Evolutionary conservation across 2,888 invertebrate species (phyloP).

Genomic region (Orthosia incerta): DNA sequence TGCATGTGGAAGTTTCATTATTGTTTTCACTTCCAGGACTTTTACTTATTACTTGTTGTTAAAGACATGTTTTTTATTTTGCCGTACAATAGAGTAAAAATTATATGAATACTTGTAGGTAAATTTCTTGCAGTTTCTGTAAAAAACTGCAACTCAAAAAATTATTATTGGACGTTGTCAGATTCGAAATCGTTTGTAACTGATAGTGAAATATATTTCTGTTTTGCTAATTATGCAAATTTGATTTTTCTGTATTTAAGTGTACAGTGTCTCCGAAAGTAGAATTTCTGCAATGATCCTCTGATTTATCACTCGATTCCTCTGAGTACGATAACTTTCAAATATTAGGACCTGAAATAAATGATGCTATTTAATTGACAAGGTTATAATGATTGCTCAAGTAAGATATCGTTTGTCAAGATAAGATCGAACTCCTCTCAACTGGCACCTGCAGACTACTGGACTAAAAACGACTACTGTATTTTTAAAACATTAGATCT

Average conservation of each 20-base stretch:
- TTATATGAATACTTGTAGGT: not conserved
- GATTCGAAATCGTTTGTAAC: no score
- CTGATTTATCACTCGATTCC: not conserved
- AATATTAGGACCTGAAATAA: constrained; percentile 21
- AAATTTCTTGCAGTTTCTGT: not conserved
- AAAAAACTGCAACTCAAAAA: not conserved
- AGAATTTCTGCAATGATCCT: not conserved
- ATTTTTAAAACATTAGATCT: constrained; percentile 21
- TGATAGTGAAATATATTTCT: no score
- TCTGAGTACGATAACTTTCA: constrained; percentile 29
- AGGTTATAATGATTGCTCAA: constrained; percentile 48
- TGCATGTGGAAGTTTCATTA: constrained; percentile 45
- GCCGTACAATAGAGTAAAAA: not conserved
- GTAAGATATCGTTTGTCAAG: constrained; percentile 41
- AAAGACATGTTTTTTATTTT: not conserved
- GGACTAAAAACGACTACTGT: constrained; percentile 20
- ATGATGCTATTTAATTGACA: constrained; percentile 49
- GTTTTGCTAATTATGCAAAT: not conserved
- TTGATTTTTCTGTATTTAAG: not conserved
- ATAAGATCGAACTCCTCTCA: constrained; percentile 49
- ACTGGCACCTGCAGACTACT: constrained; percentile 28
- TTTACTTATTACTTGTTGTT: constrained; percentile 14
- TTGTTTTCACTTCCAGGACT: constrained; percentile 26
- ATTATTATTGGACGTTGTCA: not conserved
- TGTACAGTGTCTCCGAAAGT: not conserved